Evolutionary conservation across 2,888 invertebrate genomes (phyloP), one percentile per base, ranked within the genome.

Genomic region (Suillia variegata): DNA sequence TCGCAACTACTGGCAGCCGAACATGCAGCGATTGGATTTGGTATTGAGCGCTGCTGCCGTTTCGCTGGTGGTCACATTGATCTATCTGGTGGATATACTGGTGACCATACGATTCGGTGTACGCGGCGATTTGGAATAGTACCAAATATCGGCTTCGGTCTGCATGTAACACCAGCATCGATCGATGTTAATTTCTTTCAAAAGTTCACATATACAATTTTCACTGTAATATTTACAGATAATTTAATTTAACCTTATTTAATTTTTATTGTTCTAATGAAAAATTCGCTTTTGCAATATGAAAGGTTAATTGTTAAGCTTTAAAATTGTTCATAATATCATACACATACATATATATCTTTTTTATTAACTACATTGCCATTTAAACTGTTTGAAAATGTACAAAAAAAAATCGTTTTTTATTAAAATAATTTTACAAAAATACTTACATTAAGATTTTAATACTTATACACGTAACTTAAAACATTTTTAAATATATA

Each of bases 1-100:
- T 58, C 74, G 79, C 33, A 80, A 78, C 58, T 80, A 79, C 55
- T 82, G 82, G 82, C 81, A 82, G 65, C 82, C 82, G 55, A 82
- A 82, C 66, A 81, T 79, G 73, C 79, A 79, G 60, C 78, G 82
- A 45, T 68, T 82, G 70, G 82, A 82, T 61, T 67, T 82, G 48
- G 73, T 81, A 2, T 72, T 81, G 70, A 79, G 71, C 2, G 63
- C 80, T 2, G 82, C 81, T 2, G 75, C 79, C 2, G 73, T 80
- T 12, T 71, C 81, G 1, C 54, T 82, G 56, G 73, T 81, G 3
- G 71, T 73, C 12, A 69, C 77, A 5, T 57, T 81, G 53, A 56
- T 82, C 38, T 82, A 74, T 58, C 62, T 82, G 51, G 61, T 79
- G 45, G 82, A 82, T 63, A 68, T 80, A 3, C 66, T 81, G 18